Evolutionary conservation across 2,888 invertebrate species (phyloP).

Genomic region (Xanthia togata): DNA sequence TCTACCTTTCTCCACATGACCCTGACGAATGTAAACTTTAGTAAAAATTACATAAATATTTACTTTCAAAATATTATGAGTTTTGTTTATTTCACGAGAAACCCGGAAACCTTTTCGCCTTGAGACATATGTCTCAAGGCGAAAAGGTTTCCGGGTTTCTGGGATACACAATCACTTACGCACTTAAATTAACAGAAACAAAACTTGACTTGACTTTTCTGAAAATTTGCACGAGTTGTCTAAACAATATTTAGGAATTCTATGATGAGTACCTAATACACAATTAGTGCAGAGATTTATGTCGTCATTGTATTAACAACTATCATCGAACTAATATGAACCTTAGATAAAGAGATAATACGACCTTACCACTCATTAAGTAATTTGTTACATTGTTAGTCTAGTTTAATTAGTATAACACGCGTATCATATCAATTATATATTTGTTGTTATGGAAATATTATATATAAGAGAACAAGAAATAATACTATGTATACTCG

Average conservation of each 20-base stretch:
- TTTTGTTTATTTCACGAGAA: background rate
- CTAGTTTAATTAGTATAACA: slow-evolving; percentile 14
- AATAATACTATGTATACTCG: background rate
- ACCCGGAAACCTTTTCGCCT: slow-evolving; percentile 16
- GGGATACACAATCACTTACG: slow-evolving; percentile 24
- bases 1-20: background rate
- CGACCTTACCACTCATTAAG: background rate
- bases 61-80: slow-evolving; percentile 27
- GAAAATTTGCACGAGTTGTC: background rate
- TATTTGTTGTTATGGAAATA: slow-evolving; percentile 10
- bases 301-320: background rate
- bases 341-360: slow-evolving; percentile 31
- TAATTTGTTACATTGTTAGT: background rate
- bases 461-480: background rate
- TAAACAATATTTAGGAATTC: background rate
- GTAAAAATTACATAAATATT: slow-evolving; percentile 7
- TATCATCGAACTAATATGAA: background rate
- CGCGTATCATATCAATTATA: background rate
- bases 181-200: slow-evolving; percentile 12
- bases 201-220: background rate
- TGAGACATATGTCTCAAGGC: slow-evolving; percentile 33
- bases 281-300: background rate
- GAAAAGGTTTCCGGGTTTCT: slow-evolving; percentile 17
- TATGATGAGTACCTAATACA: background rate
- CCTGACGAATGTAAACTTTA: slow-evolving; percentile 3